These are phyloP conservation scores for Petrophora chlorosata DNA, from an alignment of 2,888 invertebrate species.

Conservation along the genomic window DNA sequence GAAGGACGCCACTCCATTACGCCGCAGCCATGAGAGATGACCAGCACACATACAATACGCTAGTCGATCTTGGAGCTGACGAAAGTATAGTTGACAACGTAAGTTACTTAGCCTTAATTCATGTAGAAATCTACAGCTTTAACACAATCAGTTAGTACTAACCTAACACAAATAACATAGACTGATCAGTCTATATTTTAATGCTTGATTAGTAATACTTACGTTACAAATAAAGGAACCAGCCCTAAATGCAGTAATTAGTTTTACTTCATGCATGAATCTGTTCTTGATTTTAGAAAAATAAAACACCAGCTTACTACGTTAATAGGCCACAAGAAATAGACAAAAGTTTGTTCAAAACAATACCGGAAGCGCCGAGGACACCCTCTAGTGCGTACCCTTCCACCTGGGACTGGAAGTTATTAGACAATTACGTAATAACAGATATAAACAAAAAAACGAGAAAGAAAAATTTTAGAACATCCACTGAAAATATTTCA, in stretches of 20 bases:
- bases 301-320: constrained; percentile 92
- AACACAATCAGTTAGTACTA: too few relatives aligned
- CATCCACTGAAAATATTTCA: constrained; percentile 74
- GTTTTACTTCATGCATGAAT: constrained; percentile 2
- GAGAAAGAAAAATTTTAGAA: constrained; percentile 66
- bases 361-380: constrained; percentile 92
- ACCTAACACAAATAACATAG: too few relatives aligned
- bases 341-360: constrained; percentile 87
- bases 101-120: constrained; percentile 52
- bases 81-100: constrained; percentile 93
- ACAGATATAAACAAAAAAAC: constrained; percentile 72
- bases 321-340: constrained; percentile 90
- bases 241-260: background rate
- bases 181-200: too few relatives aligned
- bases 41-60: constrained; percentile 89
- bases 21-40: constrained; percentile 92
- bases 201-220: background rate
- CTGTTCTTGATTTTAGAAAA: constrained; percentile 86
- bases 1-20: constrained; percentile 94
- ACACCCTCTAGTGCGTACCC: constrained; percentile 88
- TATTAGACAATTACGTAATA: constrained; percentile 81
- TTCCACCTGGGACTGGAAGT: constrained; percentile 88
- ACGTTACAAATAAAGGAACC: background rate
- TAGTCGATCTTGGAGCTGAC: constrained; percentile 92
- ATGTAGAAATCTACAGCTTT: background rate